A percentile compares a stretch with the other conserved stretches of the same genome.
Evolutionary conservation across 2,113 vertebrate species (phyloP).

Genomic region (Illadopsis cleaveri): DNA sequence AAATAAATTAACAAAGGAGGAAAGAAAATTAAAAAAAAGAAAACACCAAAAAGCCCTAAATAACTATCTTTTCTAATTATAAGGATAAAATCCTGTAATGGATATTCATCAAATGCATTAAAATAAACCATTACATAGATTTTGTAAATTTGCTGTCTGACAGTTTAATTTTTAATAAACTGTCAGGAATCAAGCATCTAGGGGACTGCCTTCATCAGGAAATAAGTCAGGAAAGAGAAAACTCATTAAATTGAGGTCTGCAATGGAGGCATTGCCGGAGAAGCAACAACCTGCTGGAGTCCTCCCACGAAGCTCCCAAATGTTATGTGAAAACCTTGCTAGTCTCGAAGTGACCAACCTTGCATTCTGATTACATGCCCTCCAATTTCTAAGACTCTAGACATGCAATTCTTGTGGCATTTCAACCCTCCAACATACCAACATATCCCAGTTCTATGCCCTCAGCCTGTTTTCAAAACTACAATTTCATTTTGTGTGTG

Average conservation of each 20-base stretch:
- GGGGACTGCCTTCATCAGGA: neutral
- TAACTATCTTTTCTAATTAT: neutral
- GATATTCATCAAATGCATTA: neutral
- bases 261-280: neutral
- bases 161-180: conserved; percentile 10
- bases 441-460: neutral
- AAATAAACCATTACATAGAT: neutral
- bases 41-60: neutral
- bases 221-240: neutral
- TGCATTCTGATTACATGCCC: neutral
- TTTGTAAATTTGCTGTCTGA: neutral
- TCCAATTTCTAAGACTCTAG: neutral
- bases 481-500: neutral
- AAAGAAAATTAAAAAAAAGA: fast-evolving
- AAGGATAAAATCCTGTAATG: neutral
- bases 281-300: neutral
- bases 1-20: neutral
- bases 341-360: neutral
- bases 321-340: neutral
- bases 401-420: neutral
- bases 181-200: neutral
- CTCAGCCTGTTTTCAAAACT: neutral
- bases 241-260: neutral
- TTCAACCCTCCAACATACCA: neutral
- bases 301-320: neutral